Evolutionary conservation across 2,888 invertebrate genomes (phyloP), one percentile per base, ranked within the genome.

Genomic region (Philonicus albiceps): DNA sequence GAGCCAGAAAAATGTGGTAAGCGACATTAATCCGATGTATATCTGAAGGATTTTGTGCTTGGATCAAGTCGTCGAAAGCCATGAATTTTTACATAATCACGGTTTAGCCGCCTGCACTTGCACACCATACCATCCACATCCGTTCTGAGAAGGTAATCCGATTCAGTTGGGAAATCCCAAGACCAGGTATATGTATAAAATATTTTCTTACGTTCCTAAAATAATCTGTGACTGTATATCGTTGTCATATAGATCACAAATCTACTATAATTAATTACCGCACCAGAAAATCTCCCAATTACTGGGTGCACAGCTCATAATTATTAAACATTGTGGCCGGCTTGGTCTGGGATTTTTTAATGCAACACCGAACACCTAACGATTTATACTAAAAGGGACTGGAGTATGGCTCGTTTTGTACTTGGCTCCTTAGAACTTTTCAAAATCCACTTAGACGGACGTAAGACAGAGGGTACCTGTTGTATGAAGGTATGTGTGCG

Each of bases 281-380:
- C 53, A 49, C 80, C 43, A 80, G n/a, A n/a, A n/a, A 80, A 80
- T 80, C 1, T 80, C 49, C 43, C 43, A 80, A 80, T 80, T 49
- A 80, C 53, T 49, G 27, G 43, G 27, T 16, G 30, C 22, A 80
- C 27, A 80, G 49, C 22, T 30, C 43, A 80, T 80, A 30, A 80
- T 80, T 49, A 80, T 27, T 72, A 22, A 83, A 16, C 37, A 30
- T 49, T 2, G 11, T 80, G 19, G 3, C 49, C 16, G 80, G 31
- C 27, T 43, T 80, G 49, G 11, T 43, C 78, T 75, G 72, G 49
- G 81, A 83, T 75, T 43, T 75, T 43, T 43, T 84, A 84, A 78
- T 86, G 84, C 86, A 87, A 87, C 85, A 85, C 86, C 87, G 81
- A 88, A 85, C 87, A 86, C 86, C 86, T 87, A 88, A 88, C 88